A percentile compares a stretch with the other conserved stretches of the same genome.
These are phyloP conservation scores for Drosophila formosana DNA, from an alignment of 2,888 invertebrate species.

Conservation along the genomic window DNA sequence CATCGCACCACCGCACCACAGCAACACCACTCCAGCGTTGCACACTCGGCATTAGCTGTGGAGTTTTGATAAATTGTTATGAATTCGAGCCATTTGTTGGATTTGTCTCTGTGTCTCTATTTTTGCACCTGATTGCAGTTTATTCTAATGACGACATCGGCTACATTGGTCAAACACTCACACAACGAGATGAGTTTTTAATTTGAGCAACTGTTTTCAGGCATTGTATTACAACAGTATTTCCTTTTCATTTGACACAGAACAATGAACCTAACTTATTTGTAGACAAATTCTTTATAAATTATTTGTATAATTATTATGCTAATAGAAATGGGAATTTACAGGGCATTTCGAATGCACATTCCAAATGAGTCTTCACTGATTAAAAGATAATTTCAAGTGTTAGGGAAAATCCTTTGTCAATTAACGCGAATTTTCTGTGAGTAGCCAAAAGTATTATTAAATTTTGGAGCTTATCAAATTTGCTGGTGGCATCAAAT, in stretches of 20 bases:
- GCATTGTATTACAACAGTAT: slow-evolving; percentile 11
- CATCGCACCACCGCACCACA: slow-evolving; percentile 19
- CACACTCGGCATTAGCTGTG: slow-evolving; percentile 13
- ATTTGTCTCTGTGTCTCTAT: slow-evolving; percentile 36
- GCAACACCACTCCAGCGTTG: slow-evolving; percentile 4
- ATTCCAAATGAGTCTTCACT: slow-evolving; percentile 7
- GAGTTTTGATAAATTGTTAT: slow-evolving; percentile 46
- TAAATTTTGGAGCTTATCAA: background rate
- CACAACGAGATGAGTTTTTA: slow-evolving; percentile 7
- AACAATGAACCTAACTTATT: slow-evolving; percentile 21
- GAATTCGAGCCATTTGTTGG: slow-evolving; percentile 45
- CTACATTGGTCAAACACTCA: slow-evolving; percentile 53
- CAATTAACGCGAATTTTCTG: background rate
- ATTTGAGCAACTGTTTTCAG: slow-evolving; percentile 38
- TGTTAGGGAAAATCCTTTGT: background rate
- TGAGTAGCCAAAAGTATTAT: background rate
- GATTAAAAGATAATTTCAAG: slow-evolving; percentile 5
- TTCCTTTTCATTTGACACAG: slow-evolving; percentile 8
- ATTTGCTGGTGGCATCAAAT: slow-evolving; percentile 8
- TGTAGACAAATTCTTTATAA: slow-evolving; percentile 15
- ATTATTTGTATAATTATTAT: slow-evolving; percentile 18
- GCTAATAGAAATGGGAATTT: slow-evolving; percentile 20
- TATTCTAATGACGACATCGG: slow-evolving; percentile 52
- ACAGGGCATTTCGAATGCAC: slow-evolving; percentile 10
- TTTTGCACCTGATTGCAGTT: slow-evolving; percentile 63